These are phyloP conservation scores for Coturnix japonica DNA, from an alignment of 2,113 vertebrate genomes.

Conservation along the genomic window DNA sequence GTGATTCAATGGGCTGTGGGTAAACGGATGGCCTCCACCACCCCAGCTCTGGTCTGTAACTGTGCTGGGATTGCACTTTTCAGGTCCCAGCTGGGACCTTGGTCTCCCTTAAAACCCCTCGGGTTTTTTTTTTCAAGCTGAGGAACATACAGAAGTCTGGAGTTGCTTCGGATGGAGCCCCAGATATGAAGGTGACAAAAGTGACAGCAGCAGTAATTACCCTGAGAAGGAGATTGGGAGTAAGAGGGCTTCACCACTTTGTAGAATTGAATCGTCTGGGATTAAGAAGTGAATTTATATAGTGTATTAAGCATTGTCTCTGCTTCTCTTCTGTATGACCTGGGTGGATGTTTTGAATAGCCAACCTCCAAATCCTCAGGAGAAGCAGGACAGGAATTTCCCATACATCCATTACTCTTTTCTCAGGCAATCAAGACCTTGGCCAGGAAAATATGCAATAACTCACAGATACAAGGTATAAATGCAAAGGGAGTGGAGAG, in stretches of 20 bases:
- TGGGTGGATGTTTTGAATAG: background rate
- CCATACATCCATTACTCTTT: background rate
- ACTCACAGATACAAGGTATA: conserved; percentile 33
- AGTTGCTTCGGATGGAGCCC: background rate
- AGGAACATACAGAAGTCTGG: background rate
- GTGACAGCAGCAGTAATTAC: background rate
- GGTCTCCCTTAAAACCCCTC: background rate
- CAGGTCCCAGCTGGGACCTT: background rate
- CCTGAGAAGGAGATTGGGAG: background rate
- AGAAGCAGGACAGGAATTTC: background rate
- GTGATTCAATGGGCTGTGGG: background rate
- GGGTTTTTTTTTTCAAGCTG: background rate
- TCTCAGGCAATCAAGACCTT: conserved; percentile 33
- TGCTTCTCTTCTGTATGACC: background rate
- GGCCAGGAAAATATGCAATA: conserved; percentile 32
- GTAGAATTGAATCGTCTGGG: accelerated
- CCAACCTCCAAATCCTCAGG: background rate
- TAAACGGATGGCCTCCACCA: background rate
- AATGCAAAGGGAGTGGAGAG: conserved; percentile 50
- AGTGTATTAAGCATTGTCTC: background rate
- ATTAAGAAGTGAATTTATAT: background rate
- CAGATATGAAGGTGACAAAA: accelerated
- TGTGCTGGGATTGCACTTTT: background rate
- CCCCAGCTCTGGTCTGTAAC: background rate
- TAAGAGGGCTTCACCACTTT: background rate